Base-by-base conservation (phyloP, 2,888 invertebrate species). In the Drosophila diplacantha region DNA sequence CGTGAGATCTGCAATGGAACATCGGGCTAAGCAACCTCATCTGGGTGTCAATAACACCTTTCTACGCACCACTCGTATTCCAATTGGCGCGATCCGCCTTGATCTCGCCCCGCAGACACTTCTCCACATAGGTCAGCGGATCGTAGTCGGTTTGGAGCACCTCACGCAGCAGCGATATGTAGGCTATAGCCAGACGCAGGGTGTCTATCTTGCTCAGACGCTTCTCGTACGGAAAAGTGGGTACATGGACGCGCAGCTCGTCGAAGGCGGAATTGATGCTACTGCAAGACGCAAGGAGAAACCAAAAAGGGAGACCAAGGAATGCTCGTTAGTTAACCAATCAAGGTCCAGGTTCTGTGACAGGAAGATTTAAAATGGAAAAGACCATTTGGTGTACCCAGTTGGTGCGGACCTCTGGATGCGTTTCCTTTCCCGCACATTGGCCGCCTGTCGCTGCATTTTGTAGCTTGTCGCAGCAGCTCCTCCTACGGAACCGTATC, bases 201-300 rank as follows among this genome's bases (percentile, higher is more conserved):
- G 99, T 99, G 90, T 99, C 99, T 83, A 99, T 99, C 90, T 99
- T 99, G 84, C 98, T 98, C 34, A 99, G 91, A 24, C 99, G 91
- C 88, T 99, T 99, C 90, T 99, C 99, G 88, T 98, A 99, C 0
- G 99, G 99, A 89, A 99, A 99, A 66, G 99, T 99, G 50, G 99
- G 99, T 81, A 99, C 98, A 90, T 98, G 98, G 77, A 95, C 94
- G 57, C 99, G 92, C 85, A 99, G 93, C 89, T 98, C 98, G 91
- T 99, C 98, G 92, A 98, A 98, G 89, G 98, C 98, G 89, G 96
- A 96, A 93, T 97, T 97, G 91, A 99, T 99, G 93, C 97, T 98
- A 94, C 95, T 96, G 93, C 91, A 93, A 63, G 62, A 69, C 67
- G 74, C 55, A 66, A 85, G 26, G 16, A 44, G 18, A 14, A 39